Percentiles rank a stretch among this genome's conserved stretches.
Conservation (phyloP, 2,113 vertebrate species). For the Pandion haliaetus region DNA sequence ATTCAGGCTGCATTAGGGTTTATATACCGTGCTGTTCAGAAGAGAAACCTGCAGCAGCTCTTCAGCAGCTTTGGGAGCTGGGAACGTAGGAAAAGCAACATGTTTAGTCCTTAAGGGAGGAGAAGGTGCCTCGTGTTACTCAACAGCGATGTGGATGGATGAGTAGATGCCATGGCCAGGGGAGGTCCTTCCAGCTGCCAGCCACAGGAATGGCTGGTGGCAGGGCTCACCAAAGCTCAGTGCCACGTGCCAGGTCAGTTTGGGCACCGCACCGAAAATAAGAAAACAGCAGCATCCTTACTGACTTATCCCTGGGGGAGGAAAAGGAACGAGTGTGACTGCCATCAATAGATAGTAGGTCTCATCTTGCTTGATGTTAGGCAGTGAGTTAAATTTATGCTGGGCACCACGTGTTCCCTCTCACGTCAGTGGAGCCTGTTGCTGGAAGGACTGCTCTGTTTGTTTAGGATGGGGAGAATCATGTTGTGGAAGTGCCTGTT, state of each 20-base stretch:
- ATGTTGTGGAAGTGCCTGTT: background rate
- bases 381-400: background rate
- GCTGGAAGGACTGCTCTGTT: background rate
- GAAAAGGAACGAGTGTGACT: background rate
- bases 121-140: background rate
- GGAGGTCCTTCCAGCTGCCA: background rate
- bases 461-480: background rate
- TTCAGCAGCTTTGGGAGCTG: background rate
- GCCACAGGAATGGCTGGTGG: background rate
- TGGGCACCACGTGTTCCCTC: background rate
- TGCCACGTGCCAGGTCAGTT: rapidly evolving
- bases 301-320: background rate
- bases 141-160: background rate
- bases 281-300: background rate
- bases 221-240: rapidly evolving
- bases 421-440: rapidly evolving
- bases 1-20: background rate
- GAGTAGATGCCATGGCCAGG: background rate
- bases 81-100: background rate
- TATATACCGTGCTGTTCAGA: background rate
- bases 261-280: background rate
- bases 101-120: background rate
- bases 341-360: background rate
- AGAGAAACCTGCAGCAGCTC: background rate
- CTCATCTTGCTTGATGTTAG: background rate